phyloP scores from a whole-genome alignment of 2,797 vertebrate genomes.

The Apogon hyalosoma region DNA sequence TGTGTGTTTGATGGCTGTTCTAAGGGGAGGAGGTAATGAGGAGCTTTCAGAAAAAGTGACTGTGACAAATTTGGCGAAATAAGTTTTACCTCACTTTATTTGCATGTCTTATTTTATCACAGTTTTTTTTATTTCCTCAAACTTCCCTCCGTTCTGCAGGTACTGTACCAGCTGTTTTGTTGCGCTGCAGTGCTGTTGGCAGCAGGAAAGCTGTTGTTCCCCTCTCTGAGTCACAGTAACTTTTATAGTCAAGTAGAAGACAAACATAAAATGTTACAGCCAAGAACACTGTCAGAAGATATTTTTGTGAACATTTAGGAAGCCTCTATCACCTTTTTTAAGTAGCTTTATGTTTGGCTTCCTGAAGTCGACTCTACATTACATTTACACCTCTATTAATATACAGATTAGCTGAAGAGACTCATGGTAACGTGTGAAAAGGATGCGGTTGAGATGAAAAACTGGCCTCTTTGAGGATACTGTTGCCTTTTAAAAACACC shows the following conservation, averaged over 20 bases:
- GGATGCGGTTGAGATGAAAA: constrained; percentile 12
- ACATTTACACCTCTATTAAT: background rate
- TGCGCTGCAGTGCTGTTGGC: constrained; percentile 39
- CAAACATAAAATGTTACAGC: constrained; percentile 31
- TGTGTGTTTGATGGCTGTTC: too few relatives aligned
- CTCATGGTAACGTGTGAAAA: background rate
- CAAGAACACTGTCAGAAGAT: constrained; percentile 24
- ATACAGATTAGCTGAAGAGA: constrained; percentile 9
- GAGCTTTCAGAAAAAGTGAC: too few relatives aligned
- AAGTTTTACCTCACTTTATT: background rate
- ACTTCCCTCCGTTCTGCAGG: constrained; percentile 23
- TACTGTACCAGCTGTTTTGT: constrained; percentile 51
- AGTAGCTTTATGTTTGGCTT: background rate
- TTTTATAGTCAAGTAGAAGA: constrained; percentile 40
- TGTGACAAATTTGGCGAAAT: background rate
- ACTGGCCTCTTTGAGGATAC: constrained; percentile 10
- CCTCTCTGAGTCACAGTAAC: constrained; percentile 42
- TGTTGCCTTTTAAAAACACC: constrained; percentile 38
- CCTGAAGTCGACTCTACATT: background rate
- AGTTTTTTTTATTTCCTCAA: background rate
- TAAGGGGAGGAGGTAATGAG: too few relatives aligned
- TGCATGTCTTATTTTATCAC: background rate
- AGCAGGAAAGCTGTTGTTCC: constrained; percentile 48
- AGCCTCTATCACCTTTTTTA: constrained; percentile 1
- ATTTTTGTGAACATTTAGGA: constrained; percentile 10